These are phyloP conservation scores for Capreolus pygargus DNA, from an alignment of 2,113 vertebrate genomes.

Conservation along the genomic window DNA sequence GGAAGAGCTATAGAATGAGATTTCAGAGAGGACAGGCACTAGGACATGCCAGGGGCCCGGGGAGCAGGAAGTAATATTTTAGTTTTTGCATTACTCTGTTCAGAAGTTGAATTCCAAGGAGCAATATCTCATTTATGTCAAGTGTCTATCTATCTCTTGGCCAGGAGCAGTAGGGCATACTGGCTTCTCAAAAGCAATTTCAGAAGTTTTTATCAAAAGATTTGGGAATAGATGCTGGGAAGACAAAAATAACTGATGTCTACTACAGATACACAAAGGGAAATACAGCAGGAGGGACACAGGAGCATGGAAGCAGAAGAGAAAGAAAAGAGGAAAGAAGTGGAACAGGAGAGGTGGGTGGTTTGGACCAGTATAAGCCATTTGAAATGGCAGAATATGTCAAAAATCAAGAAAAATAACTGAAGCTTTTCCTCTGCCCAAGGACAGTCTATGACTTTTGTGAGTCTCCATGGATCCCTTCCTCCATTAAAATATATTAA, in stretches of 20 bases:
- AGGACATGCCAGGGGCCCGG: background rate
- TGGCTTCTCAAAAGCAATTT: background rate
- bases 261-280: background rate
- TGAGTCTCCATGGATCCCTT: background rate
- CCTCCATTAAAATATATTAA: background rate
- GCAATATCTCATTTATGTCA: background rate
- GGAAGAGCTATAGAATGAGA: background rate
- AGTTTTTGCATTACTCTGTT: background rate
- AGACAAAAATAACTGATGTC: background rate
- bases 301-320: background rate
- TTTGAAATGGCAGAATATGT: background rate
- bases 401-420: background rate
- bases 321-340: background rate
- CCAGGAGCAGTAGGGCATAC: background rate
- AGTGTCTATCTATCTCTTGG: background rate
- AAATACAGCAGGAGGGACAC: background rate
- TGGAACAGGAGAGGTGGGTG: background rate
- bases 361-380: background rate
- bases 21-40: background rate
- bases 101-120: background rate
- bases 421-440: background rate
- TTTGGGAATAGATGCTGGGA: background rate
- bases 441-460: background rate
- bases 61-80: background rate
- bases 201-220: background rate